These are phyloP conservation scores for Syngnathus scovelli DNA, from an alignment of 2,113 vertebrate genomes.

Conservation along the genomic window DNA sequence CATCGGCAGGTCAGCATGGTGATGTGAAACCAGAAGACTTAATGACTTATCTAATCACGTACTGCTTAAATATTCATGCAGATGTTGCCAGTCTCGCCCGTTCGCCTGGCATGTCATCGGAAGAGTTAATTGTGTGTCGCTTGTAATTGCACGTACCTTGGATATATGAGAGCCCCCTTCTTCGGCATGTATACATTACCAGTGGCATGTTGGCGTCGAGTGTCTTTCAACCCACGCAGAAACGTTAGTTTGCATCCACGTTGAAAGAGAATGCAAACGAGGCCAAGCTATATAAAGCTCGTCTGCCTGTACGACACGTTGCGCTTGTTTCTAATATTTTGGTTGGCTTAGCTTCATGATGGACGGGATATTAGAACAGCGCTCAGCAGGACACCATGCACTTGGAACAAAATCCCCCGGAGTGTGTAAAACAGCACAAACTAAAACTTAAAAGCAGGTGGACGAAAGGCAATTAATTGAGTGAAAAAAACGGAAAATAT, in stretches of 20 bases:
- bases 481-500: not conserved
- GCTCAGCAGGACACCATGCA: not conserved
- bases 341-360: not conserved
- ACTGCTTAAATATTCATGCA: conserved; percentile 39
- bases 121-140: conserved; percentile 15
- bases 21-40: conserved; percentile 16
- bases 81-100: conserved; percentile 12
- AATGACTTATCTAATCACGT: conserved; percentile 37
- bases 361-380: not conserved
- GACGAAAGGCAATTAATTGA: not conserved
- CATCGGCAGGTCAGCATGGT: not conserved
- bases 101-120: conserved; percentile 47
- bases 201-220: not conserved
- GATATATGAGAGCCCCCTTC: conserved; percentile 8
- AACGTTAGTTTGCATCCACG: not conserved
- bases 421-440: not conserved
- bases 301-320: too few relatives aligned
- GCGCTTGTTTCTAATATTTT: not conserved
- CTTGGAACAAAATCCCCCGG: not conserved
- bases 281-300: not conserved
- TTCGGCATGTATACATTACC: not conserved
- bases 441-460: not conserved
- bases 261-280: not conserved
- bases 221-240: not conserved
- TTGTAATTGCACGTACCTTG: not conserved